A percentile compares a stretch with the other conserved stretches of the same genome.
Evolutionary conservation across 2,888 invertebrate genomes (phyloP).

Genomic region (Plebejus argus): DNA sequence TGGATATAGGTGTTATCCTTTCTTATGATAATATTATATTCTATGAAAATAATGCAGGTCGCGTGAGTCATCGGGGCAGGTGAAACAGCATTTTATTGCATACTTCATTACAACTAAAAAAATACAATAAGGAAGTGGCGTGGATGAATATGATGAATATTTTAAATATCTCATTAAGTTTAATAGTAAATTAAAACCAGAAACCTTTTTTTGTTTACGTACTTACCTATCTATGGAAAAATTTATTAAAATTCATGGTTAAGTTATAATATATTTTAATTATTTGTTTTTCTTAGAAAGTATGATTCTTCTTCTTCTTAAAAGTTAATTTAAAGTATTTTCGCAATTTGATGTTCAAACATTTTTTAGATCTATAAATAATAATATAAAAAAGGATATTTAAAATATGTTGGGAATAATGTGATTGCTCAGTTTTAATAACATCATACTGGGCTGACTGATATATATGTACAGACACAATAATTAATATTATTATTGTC

Average conservation of each 20-base stretch:
- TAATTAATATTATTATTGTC: too few species aligned
- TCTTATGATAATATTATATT: not conserved
- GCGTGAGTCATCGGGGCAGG: not conserved
- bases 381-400: too few species aligned
- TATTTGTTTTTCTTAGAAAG: too few species aligned
- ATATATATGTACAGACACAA: too few species aligned
- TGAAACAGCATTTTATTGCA: not conserved
- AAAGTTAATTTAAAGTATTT: too few species aligned
- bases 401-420: too few species aligned
- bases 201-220: not conserved
- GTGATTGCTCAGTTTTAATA: too few species aligned
- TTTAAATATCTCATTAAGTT: not conserved
- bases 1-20: not conserved
- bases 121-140: not conserved
- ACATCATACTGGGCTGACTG: too few species aligned
- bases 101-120: not conserved
- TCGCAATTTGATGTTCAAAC: too few species aligned
- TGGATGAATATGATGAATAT: constrained; percentile 1
- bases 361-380: too few species aligned
- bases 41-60: not conserved
- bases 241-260: not conserved
- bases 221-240: not conserved
- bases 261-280: not conserved
- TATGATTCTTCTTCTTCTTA: too few species aligned
- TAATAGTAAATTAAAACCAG: not conserved